Evolutionary conservation across 30 jellyfish, hydroid and myxozoan species (phyloP).

Genomic region (Cassiopea xamachana): DNA sequence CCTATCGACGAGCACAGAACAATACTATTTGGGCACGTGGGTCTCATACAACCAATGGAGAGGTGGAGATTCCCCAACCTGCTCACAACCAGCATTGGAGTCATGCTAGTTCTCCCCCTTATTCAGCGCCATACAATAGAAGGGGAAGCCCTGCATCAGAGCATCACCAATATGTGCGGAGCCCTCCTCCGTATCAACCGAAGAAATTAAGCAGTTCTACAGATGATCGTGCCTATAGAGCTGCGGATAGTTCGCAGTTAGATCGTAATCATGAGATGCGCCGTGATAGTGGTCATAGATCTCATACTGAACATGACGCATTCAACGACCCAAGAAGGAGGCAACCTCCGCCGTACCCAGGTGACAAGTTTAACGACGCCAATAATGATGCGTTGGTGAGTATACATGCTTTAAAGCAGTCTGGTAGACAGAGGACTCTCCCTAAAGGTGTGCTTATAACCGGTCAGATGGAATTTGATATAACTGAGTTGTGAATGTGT

Average conservation of each 20-base stretch:
- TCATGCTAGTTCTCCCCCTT: not conserved
- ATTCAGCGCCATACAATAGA: not conserved
- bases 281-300: not conserved
- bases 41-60: not conserved
- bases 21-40: conserved; percentile 27
- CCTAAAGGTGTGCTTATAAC: conserved; percentile 60
- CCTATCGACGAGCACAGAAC: conserved; percentile 50
- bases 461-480: conserved; percentile 32
- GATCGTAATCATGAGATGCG: not conserved
- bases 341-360: conserved; percentile 71
- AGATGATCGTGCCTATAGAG: not conserved
- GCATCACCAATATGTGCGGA: not conserved
- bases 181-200: conserved; percentile 67
- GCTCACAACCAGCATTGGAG: not conserved
- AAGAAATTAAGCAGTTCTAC: conserved; percentile 1
- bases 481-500: conserved; percentile 17
- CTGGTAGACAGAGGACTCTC: conserved; percentile 40
- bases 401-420: conserved; percentile 11
- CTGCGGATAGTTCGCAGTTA: not conserved
- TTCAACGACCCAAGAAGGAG: conserved; percentile 37
- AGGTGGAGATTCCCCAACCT: not conserved
- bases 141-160: conserved; percentile 9
- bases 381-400: conserved; percentile 45
- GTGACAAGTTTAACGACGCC: not conserved
- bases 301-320: conserved; percentile 19